Base-by-base conservation (phyloP, 2,113 vertebrate species). In the Oplegnathus fasciatus region DNA sequence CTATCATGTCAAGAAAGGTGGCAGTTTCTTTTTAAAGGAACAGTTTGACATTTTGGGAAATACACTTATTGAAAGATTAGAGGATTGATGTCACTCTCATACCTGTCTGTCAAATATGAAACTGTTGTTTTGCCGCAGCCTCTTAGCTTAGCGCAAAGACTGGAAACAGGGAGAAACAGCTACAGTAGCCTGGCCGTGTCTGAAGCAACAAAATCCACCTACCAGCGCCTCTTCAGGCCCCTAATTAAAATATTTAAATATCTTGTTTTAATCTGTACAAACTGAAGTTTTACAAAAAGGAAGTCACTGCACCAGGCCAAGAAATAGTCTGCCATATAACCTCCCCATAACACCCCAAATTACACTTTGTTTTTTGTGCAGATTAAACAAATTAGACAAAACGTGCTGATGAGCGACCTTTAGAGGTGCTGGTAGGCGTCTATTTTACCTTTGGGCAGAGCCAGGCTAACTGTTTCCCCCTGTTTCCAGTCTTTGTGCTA, bases 101-200 rank as follows among this genome's bases (percentile, higher is more conserved):
- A 37, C 6, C 20, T 62, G 17, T n/a, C 13, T 1, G 1, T 61
- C 6, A 52, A 75, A 64, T 17, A 8, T 26, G 9, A 58, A 34
- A 13, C 28, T 61, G 18, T 22, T 1, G 17, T 2, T n/a, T n/a
- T n/a, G n/a, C 57, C 5, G 3, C 37, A 30, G 10, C 11, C 13
- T 2, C 18, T 67, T 67, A 78, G 50, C 76, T 78, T 54, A 71
- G 48, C 68, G n/a, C 64, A 58, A 46, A 44, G 52, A 68, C 64
- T n/a, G 8, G 2, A 52, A 42, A 42, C 54, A 48, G 46, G 11
- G 26, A 13, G 26, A 28, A 73, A 60, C 37, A 18, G 50, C 20
- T n/a, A n/a, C n/a, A n/a, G n/a, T n/a, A 34, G 3, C 24, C 37
- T 18, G 6, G 58, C 10, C 30, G 2, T 32, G 30, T 32, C 7